A percentile compares a stretch with the other conserved stretches of the same genome.
phyloP scores from a whole-genome alignment of 2,113 vertebrate genomes.

The Paradisaea rubra region DNA sequence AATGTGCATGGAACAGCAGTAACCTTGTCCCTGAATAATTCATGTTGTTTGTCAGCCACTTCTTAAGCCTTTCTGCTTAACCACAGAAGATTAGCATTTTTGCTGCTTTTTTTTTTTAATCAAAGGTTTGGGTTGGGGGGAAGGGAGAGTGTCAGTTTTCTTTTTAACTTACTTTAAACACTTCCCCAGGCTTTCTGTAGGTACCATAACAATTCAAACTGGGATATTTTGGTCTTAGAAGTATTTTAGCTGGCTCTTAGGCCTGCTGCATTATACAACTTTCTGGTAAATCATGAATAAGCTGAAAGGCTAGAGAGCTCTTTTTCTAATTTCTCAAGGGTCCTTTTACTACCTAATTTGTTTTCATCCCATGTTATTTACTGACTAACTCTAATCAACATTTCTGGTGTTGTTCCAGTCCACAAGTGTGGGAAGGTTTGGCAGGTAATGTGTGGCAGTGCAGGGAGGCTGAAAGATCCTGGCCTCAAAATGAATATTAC shows the following conservation, averaged over 20 bases:
- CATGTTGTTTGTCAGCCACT: conserved; percentile 61
- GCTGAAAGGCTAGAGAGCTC: conserved; percentile 48
- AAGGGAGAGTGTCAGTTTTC: neutral
- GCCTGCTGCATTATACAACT: conserved; percentile 5
- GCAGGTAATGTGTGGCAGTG: conserved; percentile 47
- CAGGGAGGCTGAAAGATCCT: conserved; percentile 18
- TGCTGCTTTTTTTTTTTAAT: conserved; percentile 48
- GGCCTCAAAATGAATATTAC: conserved; percentile 22
- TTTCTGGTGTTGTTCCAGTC: conserved; percentile 43
- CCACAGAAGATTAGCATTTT: conserved; percentile 64
- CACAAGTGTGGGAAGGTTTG: conserved; percentile 22
- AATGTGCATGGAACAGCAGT: conserved; percentile 36
- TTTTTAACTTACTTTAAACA: conserved; percentile 55
- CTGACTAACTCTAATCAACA: conserved; percentile 55
- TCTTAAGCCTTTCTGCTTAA: conserved; percentile 66
- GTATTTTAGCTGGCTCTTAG: conserved; percentile 29
- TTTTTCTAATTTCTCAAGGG: conserved; percentile 67
- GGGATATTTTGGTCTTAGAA: conserved; percentile 7
- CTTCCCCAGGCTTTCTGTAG: conserved; percentile 39
- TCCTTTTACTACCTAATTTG: conserved; percentile 63
- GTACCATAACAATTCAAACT: conserved; percentile 20
- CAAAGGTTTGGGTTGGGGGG: conserved; percentile 29
- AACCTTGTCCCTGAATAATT: conserved; percentile 66
- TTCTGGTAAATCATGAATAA: conserved; percentile 56
- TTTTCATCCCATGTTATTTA: conserved; percentile 70